phyloP scores from a whole-genome alignment of 2,797 vertebrate genomes.

The Masticophis lateralis region DNA sequence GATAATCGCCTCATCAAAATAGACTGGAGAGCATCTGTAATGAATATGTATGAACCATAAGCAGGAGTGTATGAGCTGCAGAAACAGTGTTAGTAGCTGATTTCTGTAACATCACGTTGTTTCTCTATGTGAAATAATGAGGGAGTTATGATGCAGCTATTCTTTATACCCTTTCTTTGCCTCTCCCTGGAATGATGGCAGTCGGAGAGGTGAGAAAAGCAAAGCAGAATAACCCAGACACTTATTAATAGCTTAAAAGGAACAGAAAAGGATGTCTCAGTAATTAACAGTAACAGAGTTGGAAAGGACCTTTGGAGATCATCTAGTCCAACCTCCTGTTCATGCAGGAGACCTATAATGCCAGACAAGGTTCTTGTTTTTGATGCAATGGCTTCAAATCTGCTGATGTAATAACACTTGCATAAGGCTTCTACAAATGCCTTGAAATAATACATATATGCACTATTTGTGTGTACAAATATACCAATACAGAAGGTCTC shows the following conservation, averaged over 20 bases:
- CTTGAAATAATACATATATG: neutral
- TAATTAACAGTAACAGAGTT: too few species aligned
- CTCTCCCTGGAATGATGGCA: neutral
- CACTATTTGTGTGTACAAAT: neutral
- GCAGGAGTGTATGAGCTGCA: neutral
- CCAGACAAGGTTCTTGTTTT: neutral
- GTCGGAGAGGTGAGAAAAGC: neutral
- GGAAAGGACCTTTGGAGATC: too few species aligned
- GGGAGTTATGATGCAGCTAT: neutral
- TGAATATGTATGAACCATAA: slow-evolving; percentile 10
- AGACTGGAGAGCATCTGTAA: slow-evolving; percentile 1
- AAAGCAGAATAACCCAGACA: neutral
- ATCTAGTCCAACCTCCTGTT: too few species aligned
- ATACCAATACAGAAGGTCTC: neutral
- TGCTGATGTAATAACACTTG: neutral
- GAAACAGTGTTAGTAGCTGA: neutral
- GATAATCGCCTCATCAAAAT: neutral
- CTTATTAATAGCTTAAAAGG: neutral
- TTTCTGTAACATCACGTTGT: neutral
- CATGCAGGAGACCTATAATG: neutral
- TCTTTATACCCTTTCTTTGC: neutral
- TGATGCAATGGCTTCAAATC: slow-evolving; percentile 1
- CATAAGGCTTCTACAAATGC: neutral
- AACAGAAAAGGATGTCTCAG: neutral
- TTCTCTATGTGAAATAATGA: neutral